Base-by-base conservation (phyloP, 2,888 invertebrate species). In the Adelphocoris suturalis region DNA sequence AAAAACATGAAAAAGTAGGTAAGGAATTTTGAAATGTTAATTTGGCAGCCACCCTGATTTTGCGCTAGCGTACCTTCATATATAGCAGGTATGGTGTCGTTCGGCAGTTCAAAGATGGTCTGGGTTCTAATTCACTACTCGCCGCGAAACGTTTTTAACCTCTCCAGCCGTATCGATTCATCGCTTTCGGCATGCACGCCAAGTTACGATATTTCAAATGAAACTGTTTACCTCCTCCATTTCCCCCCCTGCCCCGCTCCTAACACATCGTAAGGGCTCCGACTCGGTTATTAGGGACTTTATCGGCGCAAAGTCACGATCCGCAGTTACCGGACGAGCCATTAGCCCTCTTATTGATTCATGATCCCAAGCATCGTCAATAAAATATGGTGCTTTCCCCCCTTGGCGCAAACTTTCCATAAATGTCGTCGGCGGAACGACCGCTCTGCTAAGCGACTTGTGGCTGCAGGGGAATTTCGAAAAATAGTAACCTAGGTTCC, bases 341-440 rank as follows among this genome's bases (percentile, higher is more conserved):
- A 88, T 88, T 88, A 88, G 88, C 88, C 80, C n/a, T 88, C 52
- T 88, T 80, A 88, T 88, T 88, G 88, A 88, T 88, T 88, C 88
- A 78, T 88, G 88, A 78, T 88, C 57, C 52, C 12, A 78, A 78
- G 78, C 80, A 52, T 80, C 88, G 88, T 78, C 88, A 78, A 88
- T 88, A 78, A 78, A 88, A 88, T 78, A 78, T 19, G 78, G 23
- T 14, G 48, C 28, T 78, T 78, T 52, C 14, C 61, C 82, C 82
- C 46, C 37, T 19, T 7, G 46, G n/a, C 37, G 13, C 76, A 27
- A 76, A 46, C 46, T 37, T 78, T 78, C 78, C 78, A 68, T 68
- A 23, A 68, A 68, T 68, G 68, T 23, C 68, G 68, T 23, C 68
- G n/a, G n/a, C 7, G 12, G 68, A 68, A 68, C 23, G 11, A 68